Evolutionary conservation across 2,797 vertebrate genomes (phyloP), one percentile per base, ranked within the genome.

Genomic region (Furcifer pardalis): DNA sequence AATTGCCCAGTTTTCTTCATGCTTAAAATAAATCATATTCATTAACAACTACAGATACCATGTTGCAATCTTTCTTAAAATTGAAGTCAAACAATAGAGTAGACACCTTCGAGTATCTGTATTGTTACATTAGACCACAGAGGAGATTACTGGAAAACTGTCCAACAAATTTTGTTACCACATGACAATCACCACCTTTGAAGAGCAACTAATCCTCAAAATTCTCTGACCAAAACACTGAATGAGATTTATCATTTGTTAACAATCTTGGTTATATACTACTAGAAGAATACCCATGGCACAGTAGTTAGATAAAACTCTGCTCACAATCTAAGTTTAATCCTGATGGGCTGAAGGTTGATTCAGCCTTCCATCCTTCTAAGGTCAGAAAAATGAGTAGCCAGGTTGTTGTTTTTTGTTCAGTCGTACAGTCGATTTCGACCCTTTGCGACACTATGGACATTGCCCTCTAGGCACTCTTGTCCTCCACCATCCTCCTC

Each of bases 101-200:
- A 30, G 42, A 85, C 40, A n/a, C 27, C 35, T 90, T 59, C 76
- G 90, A 73, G 46, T 82, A 82, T 72, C 21, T 62, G 7, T 85
- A 32, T 74, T 88, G 56, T 86, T 90, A 27, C 71, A 46, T 84
- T 30, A 69, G 63, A 56, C 23, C 37, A 0, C 0, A 2, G 56
- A 23, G 35, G 60, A 49, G 6, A 75, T 85, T 81, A 46, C 76
- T 88, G 82, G 79, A 42, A 8, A 65, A 82, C 23, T 71, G 19
- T 81, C 63, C 46, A 23, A 8, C 21, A 69, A 63, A 77, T 72
- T 0, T 32, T 77, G 8, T 83, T 30, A 30, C 89, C 65, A 44
- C 32, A 10, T 8, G 60, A 27, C 35, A 8, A 21, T 87, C 77
- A 52, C 62, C 83, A 60, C 52, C 32, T 27, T 77, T 86, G 27